Conservation (phyloP, 2,888 invertebrate genomes). For the Caprella mutica region DNA sequence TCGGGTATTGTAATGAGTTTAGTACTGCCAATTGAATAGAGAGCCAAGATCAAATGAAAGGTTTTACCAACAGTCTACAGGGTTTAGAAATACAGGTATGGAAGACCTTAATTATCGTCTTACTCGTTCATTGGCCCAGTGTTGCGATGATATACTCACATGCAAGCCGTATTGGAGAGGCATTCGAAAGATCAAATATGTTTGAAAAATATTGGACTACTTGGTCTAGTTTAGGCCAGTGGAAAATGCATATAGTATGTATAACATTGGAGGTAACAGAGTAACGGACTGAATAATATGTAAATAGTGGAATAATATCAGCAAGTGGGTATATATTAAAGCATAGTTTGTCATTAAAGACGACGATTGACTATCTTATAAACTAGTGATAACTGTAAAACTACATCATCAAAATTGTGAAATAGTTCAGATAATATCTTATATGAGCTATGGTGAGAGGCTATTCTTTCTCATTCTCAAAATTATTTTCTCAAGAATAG, state of each 20-base stretch:
- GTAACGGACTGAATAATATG: slow-evolving; percentile 2
- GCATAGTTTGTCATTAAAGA: background rate
- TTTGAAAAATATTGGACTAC: slow-evolving; percentile 17
- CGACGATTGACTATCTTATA: background rate
- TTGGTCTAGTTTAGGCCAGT: slow-evolving; percentile 26
- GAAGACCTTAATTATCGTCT: background rate
- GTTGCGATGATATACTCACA: slow-evolving; percentile 14
- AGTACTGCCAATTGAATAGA: too few species aligned
- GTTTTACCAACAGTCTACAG: background rate
- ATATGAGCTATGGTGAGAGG: too few species aligned
- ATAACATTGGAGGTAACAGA: slow-evolving; percentile 11
- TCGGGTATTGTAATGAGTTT: too few species aligned
- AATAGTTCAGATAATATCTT: too few species aligned
- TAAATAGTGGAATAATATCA: slow-evolving; percentile 6
- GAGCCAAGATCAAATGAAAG: background rate
- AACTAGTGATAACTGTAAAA: background rate
- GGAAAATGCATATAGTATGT: slow-evolving; percentile 12
- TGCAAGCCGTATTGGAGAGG: slow-evolving; percentile 28
- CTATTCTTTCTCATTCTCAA: too few species aligned
- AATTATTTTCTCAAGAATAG: too few species aligned
- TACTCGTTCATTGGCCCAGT: background rate
- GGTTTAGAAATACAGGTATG: background rate
- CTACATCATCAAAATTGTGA: background rate
- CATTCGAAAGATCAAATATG: slow-evolving; percentile 23
- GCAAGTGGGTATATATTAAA: background rate